These are phyloP conservation scores for Phanerotoma sp. DNA, from an alignment of 2,888 invertebrate species.

Conservation along the genomic window DNA sequence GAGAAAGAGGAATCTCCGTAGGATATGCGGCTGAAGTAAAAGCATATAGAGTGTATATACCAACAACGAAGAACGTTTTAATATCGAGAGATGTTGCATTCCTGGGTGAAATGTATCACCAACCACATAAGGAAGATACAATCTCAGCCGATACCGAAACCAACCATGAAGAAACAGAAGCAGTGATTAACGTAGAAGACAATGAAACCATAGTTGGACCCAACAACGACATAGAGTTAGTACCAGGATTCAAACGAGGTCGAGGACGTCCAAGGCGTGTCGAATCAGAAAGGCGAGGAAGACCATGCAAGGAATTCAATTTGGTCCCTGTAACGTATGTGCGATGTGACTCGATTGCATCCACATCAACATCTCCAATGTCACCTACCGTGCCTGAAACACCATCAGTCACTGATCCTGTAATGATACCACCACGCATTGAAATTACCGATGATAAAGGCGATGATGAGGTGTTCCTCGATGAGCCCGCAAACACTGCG, in stretches of 20 bases:
- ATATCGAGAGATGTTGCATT: constrained; percentile 13
- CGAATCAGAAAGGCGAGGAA: constrained; percentile 24
- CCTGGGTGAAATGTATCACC: not conserved
- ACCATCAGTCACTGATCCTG: too few relatives aligned
- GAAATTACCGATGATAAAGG: not conserved
- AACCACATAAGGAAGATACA: not conserved
- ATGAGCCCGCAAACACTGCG: not conserved
- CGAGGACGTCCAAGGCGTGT: constrained; percentile 22
- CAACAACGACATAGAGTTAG: too few relatives aligned
- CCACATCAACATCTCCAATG: too few relatives aligned
- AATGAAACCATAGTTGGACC: not conserved
- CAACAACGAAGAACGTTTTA: not conserved
- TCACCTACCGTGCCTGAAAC: too few relatives aligned
- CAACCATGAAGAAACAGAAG: not conserved
- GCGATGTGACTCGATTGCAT: not conserved
- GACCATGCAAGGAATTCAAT: constrained; percentile 23
- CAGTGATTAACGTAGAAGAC: not conserved
- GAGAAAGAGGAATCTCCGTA: constrained; percentile 10
- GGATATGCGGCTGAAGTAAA: constrained; percentile 20
- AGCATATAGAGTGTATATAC: constrained; percentile 13
- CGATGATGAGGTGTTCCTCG: constrained; percentile 9
- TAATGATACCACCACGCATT: too few relatives aligned
- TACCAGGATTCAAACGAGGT: constrained; percentile 12
- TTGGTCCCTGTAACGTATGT: not conserved
- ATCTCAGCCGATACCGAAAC: not conserved